Evolutionary conservation across 2,113 vertebrate species (phyloP).

Genomic region (Sapayoa aenigma): DNA sequence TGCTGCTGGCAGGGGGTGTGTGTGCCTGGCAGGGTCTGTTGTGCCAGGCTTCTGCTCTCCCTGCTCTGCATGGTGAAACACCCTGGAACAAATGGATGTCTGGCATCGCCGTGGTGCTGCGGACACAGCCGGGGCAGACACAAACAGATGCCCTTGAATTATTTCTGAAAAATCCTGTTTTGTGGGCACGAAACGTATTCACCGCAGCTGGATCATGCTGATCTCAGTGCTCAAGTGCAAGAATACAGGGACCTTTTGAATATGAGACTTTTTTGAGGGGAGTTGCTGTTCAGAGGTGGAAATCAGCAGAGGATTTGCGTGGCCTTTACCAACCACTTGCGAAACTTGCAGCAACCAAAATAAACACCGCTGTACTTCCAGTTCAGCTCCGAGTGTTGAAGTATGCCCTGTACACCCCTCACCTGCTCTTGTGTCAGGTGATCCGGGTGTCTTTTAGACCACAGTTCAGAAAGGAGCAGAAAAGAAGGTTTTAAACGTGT

Average conservation of each 20-base stretch:
- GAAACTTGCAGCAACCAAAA: neutral
- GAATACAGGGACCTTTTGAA: neutral
- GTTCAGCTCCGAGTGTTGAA: neutral
- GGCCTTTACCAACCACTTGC: neutral
- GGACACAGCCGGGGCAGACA: neutral
- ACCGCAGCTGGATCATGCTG: neutral
- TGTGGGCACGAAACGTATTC: neutral
- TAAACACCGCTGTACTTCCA: neutral
- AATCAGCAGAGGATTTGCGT: neutral
- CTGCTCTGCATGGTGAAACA: neutral
- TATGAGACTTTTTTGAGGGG: neutral
- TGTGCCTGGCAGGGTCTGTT: neutral
- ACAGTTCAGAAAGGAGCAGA: neutral
- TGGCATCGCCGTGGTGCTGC: neutral
- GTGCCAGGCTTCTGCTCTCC: neutral
- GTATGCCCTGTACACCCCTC: neutral
- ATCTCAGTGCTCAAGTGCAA: neutral
- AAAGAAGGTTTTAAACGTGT: neutral
- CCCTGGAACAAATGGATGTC: neutral
- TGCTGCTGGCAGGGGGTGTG: neutral
- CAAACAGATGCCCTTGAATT: neutral
- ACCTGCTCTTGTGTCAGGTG: neutral
- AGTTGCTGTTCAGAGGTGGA: neutral
- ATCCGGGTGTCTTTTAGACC: neutral
- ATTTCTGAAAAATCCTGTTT: neutral